Base-by-base conservation (phyloP, 1,140 invertebrate species). In the Anadara kagoshimensis region DNA sequence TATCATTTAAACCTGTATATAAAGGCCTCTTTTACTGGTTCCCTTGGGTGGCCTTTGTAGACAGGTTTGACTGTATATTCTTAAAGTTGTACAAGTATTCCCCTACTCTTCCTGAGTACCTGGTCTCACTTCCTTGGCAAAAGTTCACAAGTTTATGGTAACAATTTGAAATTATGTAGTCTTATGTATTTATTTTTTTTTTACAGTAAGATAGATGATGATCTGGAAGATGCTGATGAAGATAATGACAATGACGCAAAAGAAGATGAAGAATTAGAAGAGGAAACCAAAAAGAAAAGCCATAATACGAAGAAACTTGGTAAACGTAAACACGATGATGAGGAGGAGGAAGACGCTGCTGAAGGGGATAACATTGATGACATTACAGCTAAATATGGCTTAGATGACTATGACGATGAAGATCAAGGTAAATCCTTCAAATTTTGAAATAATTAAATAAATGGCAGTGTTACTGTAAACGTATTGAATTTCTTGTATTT, bases 391-490 rank as follows among this genome's bases (percentile, higher is more conserved):
- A 82, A 81, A 78, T 86, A 87, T 79, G 80, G 82, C 61, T 92
- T 95, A 82, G 92, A 93, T 73, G 91, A 93, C 71, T 95, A 87
- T 81, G 85, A 87, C 83, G 90, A 94, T 69, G 93, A 94, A 85
- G 89, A 92, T 91, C 90, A 81, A 79, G 29, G 29, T 36, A 36
- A n/a, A n/a, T n/a, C 68, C 65, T 78, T 64, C 57, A 45, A 47
- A 69, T 22, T n/a, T 12, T 49, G 10, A 49, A 49, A 49, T n/a
- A n/a, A n/a, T n/a, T n/a, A n/a, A n/a, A n/a, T n/a, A n/a, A n/a
- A n/a, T n/a, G n/a, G n/a, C n/a, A n/a, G n/a, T n/a, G n/a, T n/a
- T n/a, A n/a, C n/a, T n/a, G n/a, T n/a, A n/a, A n/a, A n/a, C n/a
- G n/a, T n/a, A n/a, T n/a, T n/a, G n/a, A n/a, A n/a, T n/a, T n/a